Base-by-base conservation (phyloP, 2,113 vertebrate genomes). In the Misgurnus mizolepis region DNA sequence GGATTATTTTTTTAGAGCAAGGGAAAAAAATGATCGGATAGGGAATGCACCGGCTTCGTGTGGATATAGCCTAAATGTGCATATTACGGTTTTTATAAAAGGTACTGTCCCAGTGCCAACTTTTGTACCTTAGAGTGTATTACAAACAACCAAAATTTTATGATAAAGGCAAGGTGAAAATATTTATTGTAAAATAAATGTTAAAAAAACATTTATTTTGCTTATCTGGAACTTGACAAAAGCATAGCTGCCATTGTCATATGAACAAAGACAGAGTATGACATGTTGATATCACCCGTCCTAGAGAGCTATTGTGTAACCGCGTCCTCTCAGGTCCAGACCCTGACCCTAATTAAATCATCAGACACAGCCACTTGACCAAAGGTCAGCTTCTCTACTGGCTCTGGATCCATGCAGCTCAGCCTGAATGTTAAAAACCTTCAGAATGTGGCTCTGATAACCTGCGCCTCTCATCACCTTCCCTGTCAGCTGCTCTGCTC, bases 291-390 rank as follows among this genome's bases (percentile, higher is more conserved):
- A 60, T 18, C 71, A n/a, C 40, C 45, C 56, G 12, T 43, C 40
- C 67, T 60, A 61, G 8, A 58, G 34, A 55, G 83, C 61, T 61
- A 39, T 78, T 78, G 76, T 84, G 55, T 78, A 78, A 62, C 45
- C 18, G 68, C 12, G 15, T 72, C 67, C 17, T 70, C 39, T 67
- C 73, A 81, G 84, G 66, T 82, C 79, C 78, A 80, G 78, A 73
- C 78, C 82, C 18, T 91, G 89, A 91, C 90, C 92, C 88, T 87
- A 86, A 93, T 92, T 92, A 92, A 93, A 83, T 91, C 91, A 88
- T 90, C 89, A 91, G 90, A 87, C 88, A 17, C 64, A 60, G 86
- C 86, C 88, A 88, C 86, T 92, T 92, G 90, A 93, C 90, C 88
- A n/a, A 55, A 64, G 88, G 90, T 88, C 88, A 89, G 81, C 78